Evolutionary conservation across 1,140 invertebrate genomes (phyloP).

Genomic region (Heliconius hewitsoni): DNA sequence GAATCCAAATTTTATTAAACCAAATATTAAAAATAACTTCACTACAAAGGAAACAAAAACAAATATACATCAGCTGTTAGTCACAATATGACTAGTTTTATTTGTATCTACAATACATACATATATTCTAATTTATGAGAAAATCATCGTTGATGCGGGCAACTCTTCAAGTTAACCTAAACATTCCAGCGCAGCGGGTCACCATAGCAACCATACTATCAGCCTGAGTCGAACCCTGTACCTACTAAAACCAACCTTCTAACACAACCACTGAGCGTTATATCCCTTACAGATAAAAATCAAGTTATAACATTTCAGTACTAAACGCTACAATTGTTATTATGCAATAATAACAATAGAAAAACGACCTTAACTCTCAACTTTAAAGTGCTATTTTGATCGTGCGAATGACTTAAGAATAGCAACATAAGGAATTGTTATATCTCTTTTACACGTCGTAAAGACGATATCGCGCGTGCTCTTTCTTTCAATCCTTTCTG

Average conservation of each 20-base stretch:
- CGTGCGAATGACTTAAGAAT: conserved; percentile 73
- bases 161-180: conserved; percentile 58
- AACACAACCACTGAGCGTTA: conserved; percentile 48
- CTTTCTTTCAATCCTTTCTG: conserved; percentile 69
- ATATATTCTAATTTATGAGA: conserved; percentile 54
- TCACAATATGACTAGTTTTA: background rate
- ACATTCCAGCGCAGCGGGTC: conserved; percentile 71
- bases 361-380: conserved; percentile 74
- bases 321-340: conserved; percentile 64
- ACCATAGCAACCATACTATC: conserved; percentile 66
- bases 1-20: no score
- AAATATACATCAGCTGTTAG: conserved; percentile 9
- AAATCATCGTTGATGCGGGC: conserved; percentile 61
- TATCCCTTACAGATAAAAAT: conserved; percentile 61
- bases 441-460: conserved; percentile 80
- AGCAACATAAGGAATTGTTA: conserved; percentile 79
- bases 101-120: conserved; percentile 14
- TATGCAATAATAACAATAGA: conserved; percentile 72
- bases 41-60: background rate
- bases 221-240: conserved; percentile 39
- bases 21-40: no score
- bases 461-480: conserved; percentile 67
- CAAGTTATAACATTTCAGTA: conserved; percentile 78
- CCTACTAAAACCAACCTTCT: conserved; percentile 63
- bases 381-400: conserved; percentile 70